These are phyloP conservation scores for Brachypteracias leptosomus DNA, from an alignment of 2,113 vertebrate species.

Conservation along the genomic window DNA sequence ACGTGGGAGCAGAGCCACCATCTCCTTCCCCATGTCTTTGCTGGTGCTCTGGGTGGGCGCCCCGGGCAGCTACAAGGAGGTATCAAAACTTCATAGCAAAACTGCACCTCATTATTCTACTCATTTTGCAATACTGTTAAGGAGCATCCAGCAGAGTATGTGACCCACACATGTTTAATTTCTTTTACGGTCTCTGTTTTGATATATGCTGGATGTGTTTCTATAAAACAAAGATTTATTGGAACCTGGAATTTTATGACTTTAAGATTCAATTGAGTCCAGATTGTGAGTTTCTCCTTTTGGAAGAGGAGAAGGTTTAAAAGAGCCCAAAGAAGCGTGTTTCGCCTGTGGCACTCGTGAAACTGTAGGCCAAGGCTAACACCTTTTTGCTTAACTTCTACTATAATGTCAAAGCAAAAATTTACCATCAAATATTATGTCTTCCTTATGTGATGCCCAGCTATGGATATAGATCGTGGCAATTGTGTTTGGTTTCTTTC, in stretches of 20 bases:
- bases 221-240: constrained; percentile 41
- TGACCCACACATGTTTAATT: constrained; percentile 49
- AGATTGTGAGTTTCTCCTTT: constrained; percentile 31
- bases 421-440: constrained; percentile 3
- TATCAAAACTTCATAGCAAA: neutral
- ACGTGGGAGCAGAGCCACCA: accelerated
- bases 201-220: constrained; percentile 16
- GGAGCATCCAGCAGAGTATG: constrained; percentile 1
- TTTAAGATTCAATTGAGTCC: constrained; percentile 45
- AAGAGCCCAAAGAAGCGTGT: neutral
- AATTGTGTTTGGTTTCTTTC: neutral
- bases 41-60: accelerated
- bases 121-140: neutral
- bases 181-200: constrained; percentile 46
- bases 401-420: constrained; percentile 46
- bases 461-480: neutral
- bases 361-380: constrained; percentile 33
- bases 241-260: constrained; percentile 39
- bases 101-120: neutral
- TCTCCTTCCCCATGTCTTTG: neutral
- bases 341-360: neutral
- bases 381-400: constrained; percentile 37
- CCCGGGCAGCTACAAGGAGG: neutral
- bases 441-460: constrained; percentile 35
- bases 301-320: constrained; percentile 24